Conservation (phyloP, 2,797 vertebrate species). For the Fratercula arctica region DNA sequence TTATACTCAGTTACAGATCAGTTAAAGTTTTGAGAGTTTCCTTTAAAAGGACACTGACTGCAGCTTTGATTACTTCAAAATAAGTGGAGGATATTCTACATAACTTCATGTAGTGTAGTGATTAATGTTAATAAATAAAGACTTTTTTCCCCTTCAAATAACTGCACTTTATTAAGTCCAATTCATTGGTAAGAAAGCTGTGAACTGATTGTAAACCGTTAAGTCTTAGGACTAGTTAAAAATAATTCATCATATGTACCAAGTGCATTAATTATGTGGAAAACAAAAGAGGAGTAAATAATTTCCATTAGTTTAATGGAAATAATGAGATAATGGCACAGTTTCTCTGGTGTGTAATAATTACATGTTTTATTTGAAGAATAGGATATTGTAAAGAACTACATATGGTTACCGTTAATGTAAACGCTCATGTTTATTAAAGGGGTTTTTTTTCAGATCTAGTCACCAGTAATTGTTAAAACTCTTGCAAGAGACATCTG, state of each 20-base stretch:
- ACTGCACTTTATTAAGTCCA: not conserved
- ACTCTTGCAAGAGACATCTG: not conserved
- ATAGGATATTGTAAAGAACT: not conserved
- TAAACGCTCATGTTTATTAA: not conserved
- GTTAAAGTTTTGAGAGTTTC: not conserved
- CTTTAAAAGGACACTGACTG: not conserved
- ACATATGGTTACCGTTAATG: not conserved
- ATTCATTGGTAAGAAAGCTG: not conserved
- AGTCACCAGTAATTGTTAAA: not conserved
- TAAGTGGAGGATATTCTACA: not conserved
- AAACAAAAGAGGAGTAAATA: constrained; percentile 6
- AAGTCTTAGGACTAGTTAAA: not conserved
- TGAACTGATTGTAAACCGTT: not conserved
- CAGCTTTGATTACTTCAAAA: not conserved
- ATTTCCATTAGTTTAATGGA: constrained; percentile 34
- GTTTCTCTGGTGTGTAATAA: constrained; percentile 24
- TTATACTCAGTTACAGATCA: not conserved
- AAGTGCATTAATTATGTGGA: not conserved
- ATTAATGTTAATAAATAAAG: not conserved
- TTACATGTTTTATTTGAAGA: constrained; percentile 16
- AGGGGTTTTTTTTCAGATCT: not conserved
- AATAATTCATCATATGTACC: not conserved
- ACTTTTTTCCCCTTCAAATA: not conserved
- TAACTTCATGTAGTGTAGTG: not conserved
- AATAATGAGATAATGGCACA: constrained; percentile 20